Percentiles rank a stretch among this genome's conserved stretches.
These are phyloP conservation scores for Choristoneura fumiferana DNA, from an alignment of 1,140 invertebrate species.

Conservation along the genomic window DNA sequence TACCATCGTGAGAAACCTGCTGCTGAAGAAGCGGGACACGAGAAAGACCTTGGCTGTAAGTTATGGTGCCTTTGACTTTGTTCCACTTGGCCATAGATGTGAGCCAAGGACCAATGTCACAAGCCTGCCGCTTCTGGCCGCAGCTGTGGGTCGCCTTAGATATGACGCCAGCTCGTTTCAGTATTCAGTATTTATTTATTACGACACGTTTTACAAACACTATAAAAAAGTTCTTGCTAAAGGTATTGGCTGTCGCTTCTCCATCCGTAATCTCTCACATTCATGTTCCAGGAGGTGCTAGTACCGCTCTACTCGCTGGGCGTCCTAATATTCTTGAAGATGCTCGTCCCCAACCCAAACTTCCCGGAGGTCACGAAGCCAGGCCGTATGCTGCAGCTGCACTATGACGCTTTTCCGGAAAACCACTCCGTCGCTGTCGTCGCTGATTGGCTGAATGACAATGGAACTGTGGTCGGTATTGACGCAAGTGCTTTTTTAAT, in stretches of 20 bases:
- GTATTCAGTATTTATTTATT: too few species aligned
- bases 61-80: too few species aligned
- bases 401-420: slow-evolving; percentile 80
- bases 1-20: slow-evolving; percentile 76
- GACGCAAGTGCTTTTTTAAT: background rate
- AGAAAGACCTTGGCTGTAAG: slow-evolving; percentile 84
- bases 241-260: too few species aligned
- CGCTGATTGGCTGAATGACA: slow-evolving; percentile 79
- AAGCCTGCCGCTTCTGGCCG: too few species aligned
- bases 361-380: slow-evolving; percentile 83
- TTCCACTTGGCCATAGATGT: too few species aligned
- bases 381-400: slow-evolving; percentile 79
- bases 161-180: too few species aligned
- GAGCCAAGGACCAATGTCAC: too few species aligned
- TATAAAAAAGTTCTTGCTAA: too few species aligned
- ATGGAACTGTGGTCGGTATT: slow-evolving; percentile 80
- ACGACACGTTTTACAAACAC: too few species aligned
- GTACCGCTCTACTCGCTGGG: slow-evolving; percentile 86
- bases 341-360: slow-evolving; percentile 86
- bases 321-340: slow-evolving; percentile 85
- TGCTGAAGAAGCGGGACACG: slow-evolving; percentile 85
- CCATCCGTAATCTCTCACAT: too few species aligned
- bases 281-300: slow-evolving; percentile 82
- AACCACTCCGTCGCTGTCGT: slow-evolving; percentile 84
- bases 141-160: too few species aligned